Evolutionary conservation across 1,140 invertebrate genomes (phyloP).

Genomic region (Goniozus legneri): DNA sequence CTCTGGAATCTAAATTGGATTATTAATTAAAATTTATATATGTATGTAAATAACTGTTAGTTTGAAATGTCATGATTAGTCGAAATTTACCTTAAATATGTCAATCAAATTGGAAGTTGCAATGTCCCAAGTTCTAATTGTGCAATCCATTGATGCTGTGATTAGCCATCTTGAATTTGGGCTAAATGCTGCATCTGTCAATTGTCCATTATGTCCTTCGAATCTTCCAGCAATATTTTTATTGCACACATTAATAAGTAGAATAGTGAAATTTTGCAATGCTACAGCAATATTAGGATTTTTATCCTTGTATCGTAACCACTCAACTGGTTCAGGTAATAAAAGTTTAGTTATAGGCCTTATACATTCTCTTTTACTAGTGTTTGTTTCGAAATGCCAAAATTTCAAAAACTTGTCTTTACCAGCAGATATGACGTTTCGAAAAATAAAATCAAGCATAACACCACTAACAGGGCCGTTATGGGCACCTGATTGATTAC

Average conservation of each 20-base stretch:
- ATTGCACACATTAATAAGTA: conserved; percentile 81
- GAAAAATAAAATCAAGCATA: conserved; percentile 75
- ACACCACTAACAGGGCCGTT: conserved; percentile 70
- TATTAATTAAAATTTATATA: not conserved
- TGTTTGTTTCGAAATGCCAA: conserved; percentile 77
- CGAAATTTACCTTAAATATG: conserved; percentile 61
- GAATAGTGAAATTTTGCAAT: conserved; percentile 77
- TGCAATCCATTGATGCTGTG: conserved; percentile 81
- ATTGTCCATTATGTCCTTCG: conserved; percentile 68
- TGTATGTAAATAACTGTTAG: not conserved
- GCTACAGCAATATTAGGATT: conserved; percentile 81
- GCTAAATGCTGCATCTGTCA: conserved; percentile 87
- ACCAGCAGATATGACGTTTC: conserved; percentile 71
- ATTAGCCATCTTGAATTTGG: conserved; percentile 87
- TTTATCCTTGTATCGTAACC: conserved; percentile 69
- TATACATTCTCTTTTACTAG: conserved; percentile 42
- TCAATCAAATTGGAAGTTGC: conserved; percentile 76
- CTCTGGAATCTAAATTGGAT: conserved; percentile 54
- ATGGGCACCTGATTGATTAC: conserved; percentile 65
- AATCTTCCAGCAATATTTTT: conserved; percentile 78
- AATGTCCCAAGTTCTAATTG: conserved; percentile 88
- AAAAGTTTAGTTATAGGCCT: too few relatives aligned
- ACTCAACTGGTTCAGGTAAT: conserved; percentile 63
- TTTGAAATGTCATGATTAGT: conserved; percentile 6
- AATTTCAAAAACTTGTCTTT: conserved; percentile 75